Percentiles rank a stretch among this genome's conserved stretches.
These are phyloP conservation scores for Petromus typicus DNA, from an alignment of 2,113 vertebrate genomes.

Conservation along the genomic window DNA sequence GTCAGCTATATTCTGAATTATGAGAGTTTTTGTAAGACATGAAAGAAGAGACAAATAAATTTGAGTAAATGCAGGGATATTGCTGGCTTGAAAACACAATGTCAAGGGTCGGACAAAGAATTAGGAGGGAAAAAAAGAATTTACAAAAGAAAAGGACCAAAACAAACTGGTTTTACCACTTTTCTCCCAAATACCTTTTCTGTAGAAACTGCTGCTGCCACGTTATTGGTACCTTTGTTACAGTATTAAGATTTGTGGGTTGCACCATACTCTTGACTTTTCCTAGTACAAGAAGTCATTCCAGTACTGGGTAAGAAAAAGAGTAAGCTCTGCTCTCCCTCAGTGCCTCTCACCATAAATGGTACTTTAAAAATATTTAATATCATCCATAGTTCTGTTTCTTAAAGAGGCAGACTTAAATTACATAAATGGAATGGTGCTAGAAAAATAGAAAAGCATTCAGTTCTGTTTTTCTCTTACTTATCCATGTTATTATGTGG, in stretches of 20 bases:
- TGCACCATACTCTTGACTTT: neutral
- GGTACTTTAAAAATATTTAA: neutral
- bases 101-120: neutral
- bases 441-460: neutral
- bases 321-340: neutral
- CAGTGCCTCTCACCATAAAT: neutral
- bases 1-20: conserved; percentile 40
- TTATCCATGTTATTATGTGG: neutral
- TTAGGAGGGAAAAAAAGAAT: neutral
- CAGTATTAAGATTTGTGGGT: neutral
- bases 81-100: conserved; percentile 23
- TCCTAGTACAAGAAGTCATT: neutral
- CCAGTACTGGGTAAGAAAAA: neutral
- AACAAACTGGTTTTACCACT: neutral
- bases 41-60: conserved; percentile 11
- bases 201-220: neutral
- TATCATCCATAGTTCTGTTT: neutral
- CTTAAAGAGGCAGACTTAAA: neutral
- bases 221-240: neutral
- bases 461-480: neutral
- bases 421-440: conserved; percentile 38
- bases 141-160: neutral
- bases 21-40: neutral
- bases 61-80: conserved; percentile 27
- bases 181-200: neutral